These are phyloP conservation scores for Turnix velox DNA, from an alignment of 2,113 vertebrate species.

Conservation along the genomic window DNA sequence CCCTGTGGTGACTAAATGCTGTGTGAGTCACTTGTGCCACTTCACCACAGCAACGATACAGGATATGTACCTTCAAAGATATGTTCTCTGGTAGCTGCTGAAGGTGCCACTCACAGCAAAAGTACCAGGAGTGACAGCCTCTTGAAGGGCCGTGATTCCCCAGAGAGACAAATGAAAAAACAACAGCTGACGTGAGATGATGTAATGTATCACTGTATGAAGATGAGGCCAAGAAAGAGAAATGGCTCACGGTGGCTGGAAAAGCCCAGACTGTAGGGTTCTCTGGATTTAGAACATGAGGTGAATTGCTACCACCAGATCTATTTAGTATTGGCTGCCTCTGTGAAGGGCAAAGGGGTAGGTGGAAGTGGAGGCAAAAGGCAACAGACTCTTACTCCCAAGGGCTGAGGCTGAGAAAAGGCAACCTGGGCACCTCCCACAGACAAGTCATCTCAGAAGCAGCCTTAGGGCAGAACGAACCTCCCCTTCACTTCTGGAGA, in stretches of 20 bases:
- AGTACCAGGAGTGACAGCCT: background rate
- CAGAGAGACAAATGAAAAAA: background rate
- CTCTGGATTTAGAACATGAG: background rate
- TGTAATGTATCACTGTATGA: rapidly evolving
- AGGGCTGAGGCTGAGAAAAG: background rate
- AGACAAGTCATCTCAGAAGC: background rate
- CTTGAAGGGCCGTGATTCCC: background rate
- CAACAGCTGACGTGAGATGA: background rate
- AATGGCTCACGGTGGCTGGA: background rate
- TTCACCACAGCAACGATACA: background rate
- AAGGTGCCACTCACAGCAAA: background rate
- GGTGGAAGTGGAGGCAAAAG: background rate
- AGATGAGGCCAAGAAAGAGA: background rate
- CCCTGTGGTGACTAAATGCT: background rate
- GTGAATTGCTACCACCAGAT: background rate
- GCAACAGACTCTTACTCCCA: background rate
- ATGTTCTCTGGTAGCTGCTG: background rate
- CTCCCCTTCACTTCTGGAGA: background rate
- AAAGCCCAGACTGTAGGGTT: background rate
- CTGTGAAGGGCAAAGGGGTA: background rate
- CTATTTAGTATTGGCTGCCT: background rate
- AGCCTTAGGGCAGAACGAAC: background rate
- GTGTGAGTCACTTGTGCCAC: background rate
- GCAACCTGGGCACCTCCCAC: background rate
- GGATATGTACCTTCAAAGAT: rapidly evolving